Evolutionary conservation across 1,140 invertebrate species (phyloP).

Genomic region (Brevipalpus yothersi): DNA sequence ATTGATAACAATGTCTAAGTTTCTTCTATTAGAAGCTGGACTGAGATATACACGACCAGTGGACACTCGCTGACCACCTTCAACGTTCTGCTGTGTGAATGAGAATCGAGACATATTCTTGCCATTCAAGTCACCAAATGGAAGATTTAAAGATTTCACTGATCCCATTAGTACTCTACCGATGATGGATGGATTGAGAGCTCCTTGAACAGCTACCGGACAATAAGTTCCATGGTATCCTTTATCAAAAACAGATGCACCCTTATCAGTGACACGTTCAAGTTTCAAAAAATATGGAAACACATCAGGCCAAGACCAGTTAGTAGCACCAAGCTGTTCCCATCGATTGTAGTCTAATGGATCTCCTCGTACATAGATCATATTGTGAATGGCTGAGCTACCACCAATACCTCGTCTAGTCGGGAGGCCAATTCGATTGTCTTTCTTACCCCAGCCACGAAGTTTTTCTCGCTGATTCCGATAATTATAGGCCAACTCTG

Average conservation of each 20-base stretch:
- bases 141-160: slow-evolving; percentile 40
- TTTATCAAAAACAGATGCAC: slow-evolving; percentile 12
- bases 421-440: slow-evolving; percentile 30
- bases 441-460: neutral
- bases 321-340: slow-evolving; percentile 64
- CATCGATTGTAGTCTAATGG: slow-evolving; percentile 74
- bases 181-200: neutral
- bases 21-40: slow-evolving; percentile 48
- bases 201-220: slow-evolving; percentile 22
- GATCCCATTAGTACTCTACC: slow-evolving; percentile 32
- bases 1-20: slow-evolving; percentile 49
- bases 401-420: slow-evolving; percentile 51
- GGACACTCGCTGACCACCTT: slow-evolving; percentile 53
- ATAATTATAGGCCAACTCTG: neutral
- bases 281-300: slow-evolving; percentile 57
- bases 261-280: slow-evolving; percentile 24
- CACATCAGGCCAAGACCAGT: slow-evolving; percentile 67
- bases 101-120: neutral
- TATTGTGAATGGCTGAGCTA: slow-evolving; percentile 70
- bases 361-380: slow-evolving; percentile 84
- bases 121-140: slow-evolving; percentile 20
- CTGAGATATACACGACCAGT: slow-evolving; percentile 65
- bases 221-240: slow-evolving; percentile 5
- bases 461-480: neutral
- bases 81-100: slow-evolving; percentile 46